A percentile compares a stretch with the other conserved stretches of the same genome.
phyloP scores from a whole-genome alignment of 2,888 invertebrate genomes.

The Theretra japonica region DNA sequence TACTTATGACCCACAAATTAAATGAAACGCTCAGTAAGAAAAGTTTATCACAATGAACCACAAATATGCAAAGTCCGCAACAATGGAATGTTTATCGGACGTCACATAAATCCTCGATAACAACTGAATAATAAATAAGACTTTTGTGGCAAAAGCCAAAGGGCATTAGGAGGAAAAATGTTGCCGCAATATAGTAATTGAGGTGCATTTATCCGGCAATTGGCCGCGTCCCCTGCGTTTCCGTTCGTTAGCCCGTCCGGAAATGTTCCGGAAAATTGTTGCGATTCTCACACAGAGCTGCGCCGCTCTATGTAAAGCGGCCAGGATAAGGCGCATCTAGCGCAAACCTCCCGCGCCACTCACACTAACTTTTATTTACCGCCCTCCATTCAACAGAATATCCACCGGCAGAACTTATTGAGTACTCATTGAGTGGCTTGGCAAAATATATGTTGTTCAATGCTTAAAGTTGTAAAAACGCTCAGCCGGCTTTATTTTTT shows the following conservation, averaged over 20 bases:
- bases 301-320: constrained; percentile 64
- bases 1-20: too few species aligned
- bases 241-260: constrained; percentile 79
- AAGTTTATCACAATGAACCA: not conserved
- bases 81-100: not conserved
- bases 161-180: constrained; percentile 74
- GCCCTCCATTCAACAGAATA: constrained; percentile 15
- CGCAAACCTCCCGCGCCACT: constrained; percentile 33
- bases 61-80: constrained; percentile 1
- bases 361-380: constrained; percentile 38
- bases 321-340: constrained; percentile 49
- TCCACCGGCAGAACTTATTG: constrained; percentile 19
- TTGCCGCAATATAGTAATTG: constrained; percentile 78
- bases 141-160: constrained; percentile 47
- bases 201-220: constrained; percentile 81
- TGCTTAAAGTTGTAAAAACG: not conserved
- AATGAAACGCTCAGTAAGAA: not conserved
- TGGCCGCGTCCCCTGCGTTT: constrained; percentile 78
- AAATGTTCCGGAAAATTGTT: constrained; percentile 81
- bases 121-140: constrained; percentile 32
- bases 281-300: constrained; percentile 66
- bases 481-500: not conserved
- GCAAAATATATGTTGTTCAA: not conserved
- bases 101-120: constrained; percentile 7
- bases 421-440: constrained; percentile 7